phyloP scores from a whole-genome alignment of 2,113 vertebrate species.

The Pachypanchax playfairii region DNA sequence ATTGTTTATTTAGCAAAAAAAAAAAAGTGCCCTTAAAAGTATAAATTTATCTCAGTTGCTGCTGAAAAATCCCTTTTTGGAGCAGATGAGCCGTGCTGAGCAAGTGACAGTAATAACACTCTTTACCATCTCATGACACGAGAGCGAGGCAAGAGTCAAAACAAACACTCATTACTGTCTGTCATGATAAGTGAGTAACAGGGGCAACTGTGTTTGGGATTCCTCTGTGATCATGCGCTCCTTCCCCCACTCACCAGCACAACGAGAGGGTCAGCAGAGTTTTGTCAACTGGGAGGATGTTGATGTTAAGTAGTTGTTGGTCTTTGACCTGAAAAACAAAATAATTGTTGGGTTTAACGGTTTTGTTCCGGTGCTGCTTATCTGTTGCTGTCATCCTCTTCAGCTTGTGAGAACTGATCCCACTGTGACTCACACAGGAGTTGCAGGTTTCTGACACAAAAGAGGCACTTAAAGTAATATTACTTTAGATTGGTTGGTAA shows the following conservation, averaged over 20 bases:
- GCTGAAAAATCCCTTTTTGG: conserved; percentile 59
- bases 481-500: conserved; percentile 65
- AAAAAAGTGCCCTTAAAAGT: neutral
- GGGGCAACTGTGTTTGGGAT: conserved; percentile 36
- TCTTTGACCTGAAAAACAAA: conserved; percentile 27
- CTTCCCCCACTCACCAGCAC: conserved; percentile 27
- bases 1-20: too few species aligned
- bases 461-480: conserved; percentile 62
- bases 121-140: conserved; percentile 52
- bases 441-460: conserved; percentile 34
- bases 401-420: conserved; percentile 21
- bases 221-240: conserved; percentile 38
- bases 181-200: conserved; percentile 35
- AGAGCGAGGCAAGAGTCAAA: conserved; percentile 63
- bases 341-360: conserved; percentile 36
- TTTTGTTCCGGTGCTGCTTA: conserved; percentile 31
- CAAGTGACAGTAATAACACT: conserved; percentile 65
- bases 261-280: conserved; percentile 49
- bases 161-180: conserved; percentile 76
- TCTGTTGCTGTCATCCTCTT: conserved; percentile 22
- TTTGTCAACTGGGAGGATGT: conserved; percentile 32
- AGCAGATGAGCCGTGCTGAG: conserved; percentile 55
- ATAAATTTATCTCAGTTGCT: conserved; percentile 3
- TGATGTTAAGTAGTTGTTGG: conserved; percentile 46
- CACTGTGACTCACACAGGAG: neutral